Conservation (phyloP, 2,888 invertebrate genomes). For the Petrolisthes manimaculis region DNA sequence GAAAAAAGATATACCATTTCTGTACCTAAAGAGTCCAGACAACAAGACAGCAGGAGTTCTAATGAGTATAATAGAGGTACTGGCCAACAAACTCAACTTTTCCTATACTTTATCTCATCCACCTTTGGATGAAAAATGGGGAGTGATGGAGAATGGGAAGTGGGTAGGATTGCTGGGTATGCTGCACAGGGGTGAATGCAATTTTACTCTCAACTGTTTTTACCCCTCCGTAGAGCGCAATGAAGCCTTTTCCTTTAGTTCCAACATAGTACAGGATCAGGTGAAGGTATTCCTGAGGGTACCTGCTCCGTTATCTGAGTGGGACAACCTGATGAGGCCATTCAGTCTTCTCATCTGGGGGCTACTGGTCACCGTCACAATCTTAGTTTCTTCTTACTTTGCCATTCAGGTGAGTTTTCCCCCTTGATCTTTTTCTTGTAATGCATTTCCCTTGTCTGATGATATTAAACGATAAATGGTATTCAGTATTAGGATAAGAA, state of each 20-base stretch:
- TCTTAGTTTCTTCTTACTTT: not conserved
- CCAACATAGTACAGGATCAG: not conserved
- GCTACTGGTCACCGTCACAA: not conserved
- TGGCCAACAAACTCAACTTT: conserved; percentile 12
- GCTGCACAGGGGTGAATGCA: not conserved
- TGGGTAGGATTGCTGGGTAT: not conserved
- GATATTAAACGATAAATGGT: no score
- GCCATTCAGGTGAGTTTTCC: not conserved
- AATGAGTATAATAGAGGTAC: not conserved
- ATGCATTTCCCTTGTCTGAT: no score
- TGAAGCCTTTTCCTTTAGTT: not conserved
- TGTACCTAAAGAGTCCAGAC: not conserved
- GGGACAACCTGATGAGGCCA: not conserved
- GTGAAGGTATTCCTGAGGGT: not conserved
- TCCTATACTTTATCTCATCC: not conserved
- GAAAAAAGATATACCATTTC: not conserved
- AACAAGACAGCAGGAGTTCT: not conserved
- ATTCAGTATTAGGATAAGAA: no score
- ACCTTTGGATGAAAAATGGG: not conserved
- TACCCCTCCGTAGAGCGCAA: not conserved
- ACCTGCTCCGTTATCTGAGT: not conserved
- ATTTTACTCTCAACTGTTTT: not conserved
- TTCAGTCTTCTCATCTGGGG: not conserved
- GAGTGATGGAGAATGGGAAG: not conserved
- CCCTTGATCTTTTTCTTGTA: no score